Conservation (phyloP, 1,140 invertebrate genomes). For the Drosophila setifemur region DNA sequence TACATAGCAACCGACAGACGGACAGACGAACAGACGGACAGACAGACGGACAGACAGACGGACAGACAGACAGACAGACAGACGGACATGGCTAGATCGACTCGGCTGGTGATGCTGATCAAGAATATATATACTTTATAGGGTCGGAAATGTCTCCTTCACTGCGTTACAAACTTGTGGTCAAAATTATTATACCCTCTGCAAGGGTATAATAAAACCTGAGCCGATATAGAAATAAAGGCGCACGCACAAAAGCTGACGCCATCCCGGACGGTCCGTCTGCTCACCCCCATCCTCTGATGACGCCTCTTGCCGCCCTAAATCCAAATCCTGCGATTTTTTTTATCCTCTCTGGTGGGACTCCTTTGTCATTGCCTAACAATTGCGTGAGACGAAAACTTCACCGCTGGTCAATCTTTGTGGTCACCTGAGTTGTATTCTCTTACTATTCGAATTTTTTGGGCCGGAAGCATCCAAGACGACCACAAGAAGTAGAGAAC, state of each 20-base stretch:
- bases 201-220: too few relatives aligned
- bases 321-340: background rate
- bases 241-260: slow-evolving; percentile 67
- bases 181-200: too few relatives aligned
- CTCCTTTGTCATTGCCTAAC: slow-evolving; percentile 40
- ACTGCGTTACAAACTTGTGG: too few relatives aligned
- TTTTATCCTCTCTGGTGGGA: slow-evolving; percentile 31
- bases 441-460: background rate
- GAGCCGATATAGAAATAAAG: too few relatives aligned
- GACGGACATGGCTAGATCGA: too few relatives aligned
- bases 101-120: too few relatives aligned
- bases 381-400: slow-evolving; percentile 49
- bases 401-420: slow-evolving; percentile 49
- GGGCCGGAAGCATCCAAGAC: slow-evolving; percentile 44
- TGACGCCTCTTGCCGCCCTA: slow-evolving; percentile 5
- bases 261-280: slow-evolving; percentile 67
- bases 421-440: slow-evolving; percentile 40
- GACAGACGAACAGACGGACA: too few relatives aligned
- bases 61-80: too few relatives aligned
- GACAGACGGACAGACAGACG: too few relatives aligned
- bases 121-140: too few relatives aligned
- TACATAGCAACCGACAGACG: too few relatives aligned
- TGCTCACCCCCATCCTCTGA: background rate
- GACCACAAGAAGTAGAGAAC: slow-evolving; percentile 29
- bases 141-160: too few relatives aligned